Evolutionary conservation across 2,113 vertebrate genomes (phyloP).

Genomic region (Saguinus midas): DNA sequence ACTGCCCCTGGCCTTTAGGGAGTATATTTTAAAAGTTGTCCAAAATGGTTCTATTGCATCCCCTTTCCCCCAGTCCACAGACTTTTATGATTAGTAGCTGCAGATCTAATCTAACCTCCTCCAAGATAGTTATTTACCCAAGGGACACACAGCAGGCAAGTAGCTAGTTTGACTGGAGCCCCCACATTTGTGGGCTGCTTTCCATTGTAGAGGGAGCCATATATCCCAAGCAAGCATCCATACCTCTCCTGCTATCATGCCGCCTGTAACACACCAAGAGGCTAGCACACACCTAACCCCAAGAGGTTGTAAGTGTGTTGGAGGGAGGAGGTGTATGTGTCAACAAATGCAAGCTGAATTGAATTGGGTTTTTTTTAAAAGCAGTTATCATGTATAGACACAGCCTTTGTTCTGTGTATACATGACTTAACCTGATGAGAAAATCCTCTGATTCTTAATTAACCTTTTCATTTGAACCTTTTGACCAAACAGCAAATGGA

Average conservation of each 20-base stretch:
- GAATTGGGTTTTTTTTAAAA: conserved; percentile 33
- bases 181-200: not conserved
- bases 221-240: not conserved
- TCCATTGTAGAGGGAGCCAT: not conserved
- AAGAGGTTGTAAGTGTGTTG: not conserved
- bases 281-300: not conserved
- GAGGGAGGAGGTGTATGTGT: not conserved
- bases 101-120: not conserved
- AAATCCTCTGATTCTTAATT: conserved; percentile 67
- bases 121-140: not conserved
- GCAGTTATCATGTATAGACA: not conserved
- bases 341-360: not conserved
- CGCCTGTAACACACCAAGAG: not conserved
- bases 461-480: conserved; percentile 65
- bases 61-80: no score
- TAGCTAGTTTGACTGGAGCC: not conserved
- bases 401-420: not conserved
- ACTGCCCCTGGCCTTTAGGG: not conserved
- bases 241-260: not conserved
- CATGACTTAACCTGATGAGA: conserved; percentile 1
- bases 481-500: conserved; percentile 49
- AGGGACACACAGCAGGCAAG: not conserved
- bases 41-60: not conserved
- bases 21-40: not conserved
- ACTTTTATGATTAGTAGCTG: not conserved